Evolutionary conservation across 2,888 invertebrate genomes (phyloP).

Genomic region (Apocheima hispidaria): DNA sequence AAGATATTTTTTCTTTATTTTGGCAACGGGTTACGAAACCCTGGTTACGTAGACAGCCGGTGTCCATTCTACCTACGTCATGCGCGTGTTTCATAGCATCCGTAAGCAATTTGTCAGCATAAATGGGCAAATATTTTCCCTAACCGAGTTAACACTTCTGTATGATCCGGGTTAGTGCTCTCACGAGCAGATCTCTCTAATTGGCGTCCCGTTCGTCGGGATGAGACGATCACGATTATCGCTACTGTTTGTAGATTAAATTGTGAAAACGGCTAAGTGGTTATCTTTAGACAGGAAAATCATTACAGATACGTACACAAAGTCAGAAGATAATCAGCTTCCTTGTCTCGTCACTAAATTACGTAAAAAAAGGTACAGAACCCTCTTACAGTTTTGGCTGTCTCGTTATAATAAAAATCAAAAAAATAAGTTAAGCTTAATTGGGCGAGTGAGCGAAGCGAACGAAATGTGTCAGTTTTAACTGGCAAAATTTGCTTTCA

Average conservation of each 20-base stretch:
- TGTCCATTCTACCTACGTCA: neutral
- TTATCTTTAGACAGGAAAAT: too few species aligned
- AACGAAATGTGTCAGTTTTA: too few species aligned
- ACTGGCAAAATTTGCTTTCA: too few species aligned
- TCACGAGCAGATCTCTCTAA: constrained; percentile 21
- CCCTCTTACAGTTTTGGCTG: neutral
- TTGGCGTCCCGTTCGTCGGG: constrained; percentile 18
- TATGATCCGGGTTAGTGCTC: constrained; percentile 17
- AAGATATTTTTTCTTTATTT: too few species aligned
- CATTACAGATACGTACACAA: neutral
- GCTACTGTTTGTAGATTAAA: constrained; percentile 16
- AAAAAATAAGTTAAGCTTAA: too few species aligned
- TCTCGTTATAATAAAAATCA: too few species aligned
- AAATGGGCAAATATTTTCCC: neutral
- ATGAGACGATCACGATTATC: constrained; percentile 23
- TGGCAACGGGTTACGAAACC: too few species aligned
- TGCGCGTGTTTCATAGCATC: neutral
- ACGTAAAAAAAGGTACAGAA: too few species aligned
- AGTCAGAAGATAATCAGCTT: neutral
- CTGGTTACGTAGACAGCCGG: too few species aligned
- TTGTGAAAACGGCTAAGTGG: constrained; percentile 2
- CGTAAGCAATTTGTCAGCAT: neutral
- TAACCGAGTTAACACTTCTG: constrained; percentile 22
- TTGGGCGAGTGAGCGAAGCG: too few species aligned
- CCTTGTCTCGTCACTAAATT: too few species aligned